phyloP scores from a whole-genome alignment of 1,140 invertebrate genomes.

The Pseudomyrmex sp. region DNA sequence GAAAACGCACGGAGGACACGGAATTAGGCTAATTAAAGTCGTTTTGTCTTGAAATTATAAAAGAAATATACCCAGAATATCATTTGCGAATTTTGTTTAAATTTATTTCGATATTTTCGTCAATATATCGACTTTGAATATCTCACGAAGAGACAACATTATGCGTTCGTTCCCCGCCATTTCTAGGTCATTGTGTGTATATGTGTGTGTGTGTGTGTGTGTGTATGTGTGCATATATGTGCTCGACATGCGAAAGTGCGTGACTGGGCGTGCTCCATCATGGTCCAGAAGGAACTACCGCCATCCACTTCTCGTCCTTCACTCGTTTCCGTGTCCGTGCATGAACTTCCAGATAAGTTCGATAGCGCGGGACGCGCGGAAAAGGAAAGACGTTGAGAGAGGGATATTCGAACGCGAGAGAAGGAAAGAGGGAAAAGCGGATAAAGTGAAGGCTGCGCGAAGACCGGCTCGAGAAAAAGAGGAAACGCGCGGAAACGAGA shows the following conservation, averaged over 20 bases:
- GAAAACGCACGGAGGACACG: background rate
- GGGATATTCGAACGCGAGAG: background rate
- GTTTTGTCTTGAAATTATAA: background rate
- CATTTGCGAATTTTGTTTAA: background rate
- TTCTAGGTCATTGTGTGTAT: background rate
- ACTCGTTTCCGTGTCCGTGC: background rate
- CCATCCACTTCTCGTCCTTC: constrained; percentile 1
- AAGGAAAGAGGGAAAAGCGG: background rate
- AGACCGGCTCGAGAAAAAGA: background rate
- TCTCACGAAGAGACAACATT: background rate
- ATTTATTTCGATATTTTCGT: background rate
- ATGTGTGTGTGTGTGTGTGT: no score
- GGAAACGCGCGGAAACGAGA: background rate
- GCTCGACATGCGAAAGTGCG: constrained; percentile 38
- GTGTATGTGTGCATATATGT: no score
- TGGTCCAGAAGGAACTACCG: constrained; percentile 7
- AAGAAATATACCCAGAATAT: no score
- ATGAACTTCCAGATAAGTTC: constrained; percentile 10
- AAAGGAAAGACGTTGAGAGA: constrained; percentile 33
- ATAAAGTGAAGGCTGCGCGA: background rate
- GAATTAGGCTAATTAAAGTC: background rate
- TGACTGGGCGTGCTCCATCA: constrained; percentile 30
- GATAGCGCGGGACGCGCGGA: constrained; percentile 28
- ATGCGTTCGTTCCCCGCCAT: background rate
- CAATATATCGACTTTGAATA: constrained; percentile 17